These are phyloP conservation scores for Crenichthys baileyi DNA, from an alignment of 2,797 vertebrate genomes.

Conservation along the genomic window DNA sequence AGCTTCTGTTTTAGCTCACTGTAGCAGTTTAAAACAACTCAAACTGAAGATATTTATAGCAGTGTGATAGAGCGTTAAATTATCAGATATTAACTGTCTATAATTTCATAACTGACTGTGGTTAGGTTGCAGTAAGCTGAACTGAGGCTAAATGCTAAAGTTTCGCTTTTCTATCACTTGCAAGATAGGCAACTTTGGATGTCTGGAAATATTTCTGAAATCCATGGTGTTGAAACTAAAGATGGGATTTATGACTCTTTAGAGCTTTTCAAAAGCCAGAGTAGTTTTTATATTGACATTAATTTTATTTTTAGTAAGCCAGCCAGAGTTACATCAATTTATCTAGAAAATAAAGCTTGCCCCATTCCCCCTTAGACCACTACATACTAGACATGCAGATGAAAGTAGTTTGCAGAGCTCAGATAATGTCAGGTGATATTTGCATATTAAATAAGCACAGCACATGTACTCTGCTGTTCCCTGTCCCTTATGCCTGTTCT, in stretches of 20 bases:
- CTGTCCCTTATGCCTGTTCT: no score
- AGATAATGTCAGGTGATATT: not conserved
- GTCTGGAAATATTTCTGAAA: not conserved
- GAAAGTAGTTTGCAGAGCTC: not conserved
- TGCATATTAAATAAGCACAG: no score
- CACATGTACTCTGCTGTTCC: no score
- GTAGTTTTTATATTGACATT: no score
- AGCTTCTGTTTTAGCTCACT: not conserved
- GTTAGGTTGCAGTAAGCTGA: not conserved
- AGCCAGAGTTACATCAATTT: not conserved
- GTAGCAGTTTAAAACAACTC: not conserved
- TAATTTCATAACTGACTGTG: not conserved
- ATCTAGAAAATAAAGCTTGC: not conserved
- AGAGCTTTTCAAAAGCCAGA: no score
- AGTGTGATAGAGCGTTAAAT: not conserved
- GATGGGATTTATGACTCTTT: no score
- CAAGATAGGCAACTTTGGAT: not conserved
- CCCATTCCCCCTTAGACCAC: not conserved
- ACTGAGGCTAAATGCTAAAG: no score
- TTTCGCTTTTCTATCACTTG: not conserved
- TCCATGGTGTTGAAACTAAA: not conserved
- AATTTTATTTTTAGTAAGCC: not conserved
- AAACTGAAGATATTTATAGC: not conserved
- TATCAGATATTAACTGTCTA: not conserved
- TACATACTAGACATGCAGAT: not conserved